A percentile compares a stretch with the other conserved stretches of the same genome.
These are phyloP conservation scores for Cotesia vestalis DNA, from an alignment of 1,140 invertebrate genomes.

Conservation along the genomic window DNA sequence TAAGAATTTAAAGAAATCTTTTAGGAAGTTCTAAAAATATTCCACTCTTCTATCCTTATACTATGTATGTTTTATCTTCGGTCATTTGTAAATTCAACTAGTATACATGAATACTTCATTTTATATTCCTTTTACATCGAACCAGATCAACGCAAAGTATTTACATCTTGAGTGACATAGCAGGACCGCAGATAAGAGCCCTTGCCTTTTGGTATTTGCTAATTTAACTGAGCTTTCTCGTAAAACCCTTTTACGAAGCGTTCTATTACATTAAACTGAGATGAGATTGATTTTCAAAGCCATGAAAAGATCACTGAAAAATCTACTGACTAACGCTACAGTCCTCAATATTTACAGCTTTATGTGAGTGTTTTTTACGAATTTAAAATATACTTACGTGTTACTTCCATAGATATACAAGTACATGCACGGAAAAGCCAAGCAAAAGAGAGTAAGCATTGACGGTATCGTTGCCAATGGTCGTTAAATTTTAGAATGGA, in stretches of 20 bases:
- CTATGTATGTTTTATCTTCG: too few relatives aligned
- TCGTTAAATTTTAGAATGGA: slow-evolving; percentile 13
- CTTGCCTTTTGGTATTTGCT: too few relatives aligned
- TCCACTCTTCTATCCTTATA: too few relatives aligned
- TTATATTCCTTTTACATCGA: too few relatives aligned
- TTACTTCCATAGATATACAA: not conserved
- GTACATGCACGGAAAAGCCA: not conserved
- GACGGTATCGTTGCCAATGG: slow-evolving; percentile 9
- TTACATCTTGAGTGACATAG: too few relatives aligned
- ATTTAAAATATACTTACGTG: slow-evolving; percentile 38
- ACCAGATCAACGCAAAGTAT: too few relatives aligned
- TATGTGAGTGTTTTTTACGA: not conserved
- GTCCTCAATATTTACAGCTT: slow-evolving; percentile 31
- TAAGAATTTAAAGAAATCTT: too few relatives aligned
- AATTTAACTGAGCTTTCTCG: not conserved
- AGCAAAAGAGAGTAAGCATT: too few relatives aligned
- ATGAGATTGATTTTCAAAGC: slow-evolving; percentile 29
- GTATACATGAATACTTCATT: too few relatives aligned
- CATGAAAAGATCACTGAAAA: slow-evolving; percentile 21
- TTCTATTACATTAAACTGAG: slow-evolving; percentile 16
- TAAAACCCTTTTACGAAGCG: not conserved
- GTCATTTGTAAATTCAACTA: too few relatives aligned
- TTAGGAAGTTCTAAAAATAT: too few relatives aligned
- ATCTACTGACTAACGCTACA: slow-evolving; percentile 17
- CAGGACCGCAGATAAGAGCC: too few relatives aligned